phyloP scores from a whole-genome alignment of 1,140 invertebrate genomes.

The Hylyphantes graminicola region DNA sequence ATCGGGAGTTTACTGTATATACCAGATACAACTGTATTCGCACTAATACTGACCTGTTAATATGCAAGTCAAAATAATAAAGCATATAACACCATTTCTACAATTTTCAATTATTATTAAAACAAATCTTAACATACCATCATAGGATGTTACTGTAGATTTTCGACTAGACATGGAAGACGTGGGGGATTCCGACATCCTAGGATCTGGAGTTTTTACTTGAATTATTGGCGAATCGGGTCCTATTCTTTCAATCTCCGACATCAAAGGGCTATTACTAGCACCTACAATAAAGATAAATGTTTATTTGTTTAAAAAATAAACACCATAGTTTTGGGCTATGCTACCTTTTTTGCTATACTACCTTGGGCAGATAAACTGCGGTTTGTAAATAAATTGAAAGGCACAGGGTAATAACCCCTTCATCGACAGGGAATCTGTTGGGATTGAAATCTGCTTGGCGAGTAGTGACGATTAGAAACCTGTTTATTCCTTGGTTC shows the following conservation, averaged over 20 bases:
- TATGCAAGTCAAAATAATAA: too few species aligned
- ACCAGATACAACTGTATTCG: too few species aligned
- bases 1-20: too few species aligned
- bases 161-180: slow-evolving; percentile 51
- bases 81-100: too few species aligned
- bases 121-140: slow-evolving; percentile 11
- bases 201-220: slow-evolving; percentile 56
- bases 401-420: too few species aligned
- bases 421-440: too few species aligned
- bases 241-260: slow-evolving; percentile 61
- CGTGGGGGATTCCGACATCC: slow-evolving; percentile 11
- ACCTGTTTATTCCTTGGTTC: too few species aligned
- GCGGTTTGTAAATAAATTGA: too few species aligned
- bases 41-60: too few species aligned
- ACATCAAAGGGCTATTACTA: slow-evolving; percentile 62
- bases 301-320: background rate
- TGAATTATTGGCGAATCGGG: slow-evolving; percentile 63
- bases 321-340: background rate
- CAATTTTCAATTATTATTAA: background rate
- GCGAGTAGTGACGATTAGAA: too few species aligned
- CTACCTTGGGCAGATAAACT: too few species aligned
- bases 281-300: slow-evolving; percentile 41
- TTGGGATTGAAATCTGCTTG: too few species aligned
- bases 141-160: slow-evolving; percentile 14
- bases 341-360: background rate